A percentile compares a stretch with the other conserved stretches of the same genome.
phyloP scores from a whole-genome alignment of 1,140 invertebrate species.

The Drosophila micromelanica region DNA sequence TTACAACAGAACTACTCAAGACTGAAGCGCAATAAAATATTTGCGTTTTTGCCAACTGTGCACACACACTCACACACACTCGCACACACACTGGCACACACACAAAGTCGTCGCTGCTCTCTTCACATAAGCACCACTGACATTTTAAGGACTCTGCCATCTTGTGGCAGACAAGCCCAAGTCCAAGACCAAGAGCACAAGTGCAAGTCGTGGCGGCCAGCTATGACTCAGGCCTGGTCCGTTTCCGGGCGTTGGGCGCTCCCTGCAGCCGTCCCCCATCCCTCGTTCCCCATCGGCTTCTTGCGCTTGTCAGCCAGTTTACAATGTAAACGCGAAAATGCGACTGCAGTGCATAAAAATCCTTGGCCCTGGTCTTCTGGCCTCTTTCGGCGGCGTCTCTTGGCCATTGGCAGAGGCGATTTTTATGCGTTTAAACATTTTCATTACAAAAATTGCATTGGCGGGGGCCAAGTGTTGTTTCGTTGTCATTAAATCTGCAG shows the following conservation, averaged over 20 bases:
- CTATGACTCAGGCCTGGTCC: conserved; percentile 69
- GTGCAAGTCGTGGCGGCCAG: conserved; percentile 36
- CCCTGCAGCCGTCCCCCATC: background rate
- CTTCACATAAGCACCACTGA: conserved; percentile 36
- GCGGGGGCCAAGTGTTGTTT: conserved; percentile 59
- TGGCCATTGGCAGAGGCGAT: conserved; percentile 61
- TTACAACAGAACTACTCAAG: conserved; percentile 83
- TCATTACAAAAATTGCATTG: conserved; percentile 83
- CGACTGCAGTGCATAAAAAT: conserved; percentile 81
- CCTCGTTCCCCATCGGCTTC: conserved; percentile 7
- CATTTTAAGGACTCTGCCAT: conserved; percentile 52
- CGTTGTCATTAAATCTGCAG: conserved; percentile 79
- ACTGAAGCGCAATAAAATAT: conserved; percentile 84
- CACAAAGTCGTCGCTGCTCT: background rate
- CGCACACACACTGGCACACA: conserved; percentile 5
- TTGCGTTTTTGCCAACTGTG: conserved; percentile 74
- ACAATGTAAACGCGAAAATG: conserved; percentile 81
- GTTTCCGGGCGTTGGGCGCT: conserved; percentile 35
- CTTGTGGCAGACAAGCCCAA: conserved; percentile 39
- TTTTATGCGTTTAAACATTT: conserved; percentile 82
- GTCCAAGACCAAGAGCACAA: conserved; percentile 24
- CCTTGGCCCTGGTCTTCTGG: conserved; percentile 46
- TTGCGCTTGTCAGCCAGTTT: conserved; percentile 73
- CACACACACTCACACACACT: conserved; percentile 45
- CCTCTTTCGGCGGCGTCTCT: conserved; percentile 10